Conservation (phyloP, 2,113 vertebrate genomes). For the Nothocercus nigrocapillus region DNA sequence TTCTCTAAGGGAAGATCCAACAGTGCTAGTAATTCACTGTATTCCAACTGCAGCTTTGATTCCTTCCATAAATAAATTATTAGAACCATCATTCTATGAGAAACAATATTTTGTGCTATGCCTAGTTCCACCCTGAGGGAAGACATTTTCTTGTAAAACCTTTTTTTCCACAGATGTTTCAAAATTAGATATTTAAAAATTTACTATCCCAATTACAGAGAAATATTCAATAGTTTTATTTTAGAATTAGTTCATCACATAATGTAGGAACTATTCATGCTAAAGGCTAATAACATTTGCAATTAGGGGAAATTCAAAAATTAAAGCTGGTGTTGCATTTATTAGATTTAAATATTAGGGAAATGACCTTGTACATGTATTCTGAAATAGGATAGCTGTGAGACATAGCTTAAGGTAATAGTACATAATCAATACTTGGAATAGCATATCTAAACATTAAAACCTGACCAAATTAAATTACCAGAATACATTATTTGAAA, state of each 20-base stretch:
- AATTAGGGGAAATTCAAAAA: neutral
- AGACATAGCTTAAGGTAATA: neutral
- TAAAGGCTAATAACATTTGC: neutral
- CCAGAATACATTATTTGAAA: neutral
- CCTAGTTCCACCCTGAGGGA: slow-evolving; percentile 6
- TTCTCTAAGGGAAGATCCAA: neutral
- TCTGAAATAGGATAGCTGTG: neutral
- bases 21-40: neutral
- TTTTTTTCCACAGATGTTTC: slow-evolving; percentile 6
- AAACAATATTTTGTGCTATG: slow-evolving; percentile 19
- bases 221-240: slow-evolving; percentile 1
- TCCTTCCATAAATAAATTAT: slow-evolving; percentile 37
- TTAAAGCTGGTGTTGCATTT: neutral
- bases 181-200: slow-evolving; percentile 59
- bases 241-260: neutral
- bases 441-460: neutral
- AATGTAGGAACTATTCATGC: neutral
- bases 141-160: neutral
- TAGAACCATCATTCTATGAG: slow-evolving; percentile 11
- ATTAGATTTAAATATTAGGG: neutral
- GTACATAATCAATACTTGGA: neutral
- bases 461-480: neutral
- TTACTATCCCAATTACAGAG: slow-evolving; percentile 6
- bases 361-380: neutral
- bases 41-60: neutral